Base-by-base conservation (phyloP, 2,113 vertebrate species). In the Benitochromis conjunctus region DNA sequence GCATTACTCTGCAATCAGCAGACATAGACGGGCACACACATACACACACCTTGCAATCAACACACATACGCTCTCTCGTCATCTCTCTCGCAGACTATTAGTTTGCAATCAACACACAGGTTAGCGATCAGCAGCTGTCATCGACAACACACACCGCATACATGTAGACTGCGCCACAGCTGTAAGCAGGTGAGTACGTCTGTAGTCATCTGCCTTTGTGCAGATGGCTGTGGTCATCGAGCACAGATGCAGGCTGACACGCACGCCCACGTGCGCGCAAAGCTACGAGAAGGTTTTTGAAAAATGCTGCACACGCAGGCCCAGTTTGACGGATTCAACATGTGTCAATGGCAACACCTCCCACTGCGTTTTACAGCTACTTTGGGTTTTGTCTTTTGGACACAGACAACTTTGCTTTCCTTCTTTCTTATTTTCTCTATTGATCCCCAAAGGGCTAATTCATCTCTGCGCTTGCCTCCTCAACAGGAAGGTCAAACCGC, bases 1-100 rank as follows among this genome's bases (percentile, higher is more conserved):
- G 92, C 93, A 94, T 95, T 94, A 94, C 90, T 89, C 81, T 88
- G 92, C 93, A 95, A 94, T 94, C 95, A 95, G 88, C 83, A 82
- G 57, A 80, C 85, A 83, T 86, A 85, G 89, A 56, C 83, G 58
- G 31, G 74, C 84, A 80, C 81, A 84, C 81, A 48, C 83, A 83
- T 46, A 66, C 66, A 56, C 62, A 80, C 83, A 82, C 29, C 81
- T 82, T 82, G 83, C 83, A 92, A 88, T 91, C 91, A 87, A 81
- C 80, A 66, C 80, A 54, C 83, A 91, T 74, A 58, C 64, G 54
- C 86, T 13, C 8, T 41, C 21, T 87, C 64, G 19, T 19, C 79
- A 57, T 62, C 62, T 74, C 14, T 74, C 86, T 77, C n/a, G 26
- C 66, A 77, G 78, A 76, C 82, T 80, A 26, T 71, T 77, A 76